Conservation (phyloP, 2,888 invertebrate species). For the Spodoptera exigua region DNA sequence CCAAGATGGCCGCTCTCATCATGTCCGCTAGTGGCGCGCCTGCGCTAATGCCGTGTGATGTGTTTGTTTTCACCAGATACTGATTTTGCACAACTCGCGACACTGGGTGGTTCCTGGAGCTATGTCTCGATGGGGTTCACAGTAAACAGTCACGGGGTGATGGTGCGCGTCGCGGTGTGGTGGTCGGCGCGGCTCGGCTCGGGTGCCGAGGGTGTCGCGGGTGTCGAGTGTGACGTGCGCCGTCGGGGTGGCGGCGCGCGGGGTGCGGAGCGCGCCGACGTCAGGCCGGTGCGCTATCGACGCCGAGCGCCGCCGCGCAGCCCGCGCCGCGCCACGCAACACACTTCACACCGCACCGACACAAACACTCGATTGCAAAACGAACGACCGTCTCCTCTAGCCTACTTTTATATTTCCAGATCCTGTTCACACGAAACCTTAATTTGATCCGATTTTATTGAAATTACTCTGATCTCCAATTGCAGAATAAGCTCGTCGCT, state of each 20-base stretch:
- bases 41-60: conserved; percentile 83
- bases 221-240: conserved; percentile 73
- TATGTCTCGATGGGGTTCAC: conserved; percentile 58
- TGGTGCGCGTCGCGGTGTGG: conserved; percentile 66
- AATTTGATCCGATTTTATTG: conserved; percentile 70
- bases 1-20: conserved; percentile 88
- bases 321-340: conserved; percentile 69
- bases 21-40: conserved; percentile 83
- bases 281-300: conserved; percentile 61
- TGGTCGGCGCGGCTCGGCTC: conserved; percentile 62
- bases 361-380: conserved; percentile 81
- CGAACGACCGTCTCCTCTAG: conserved; percentile 68
- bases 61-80: conserved; percentile 85
- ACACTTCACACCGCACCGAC: conserved; percentile 75
- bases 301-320: conserved; percentile 71
- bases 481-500: conserved; percentile 56
- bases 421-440: conserved; percentile 71
- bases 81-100: conserved; percentile 61
- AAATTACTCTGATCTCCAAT: conserved; percentile 63
- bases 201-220: conserved; percentile 66
- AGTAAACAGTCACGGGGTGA: conserved; percentile 69
- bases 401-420: conserved; percentile 73
- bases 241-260: conserved; percentile 64
- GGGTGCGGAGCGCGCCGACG: conserved; percentile 66
- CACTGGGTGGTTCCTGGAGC: conserved; percentile 61